phyloP scores from a whole-genome alignment of 1,140 invertebrate genomes.

The honey bee (Apis mellifera) region Amel_HAv3.1 CM009931.2:9506001-9506500 shows the following conservation, averaged over 20 bases:
- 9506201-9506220: slow-evolving; percentile 60
- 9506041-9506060: background rate
- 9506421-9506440: slow-evolving; percentile 37
- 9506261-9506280: slow-evolving; percentile 52
- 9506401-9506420: slow-evolving; percentile 42
- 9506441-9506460: slow-evolving; percentile 53
- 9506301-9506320: slow-evolving; percentile 19
- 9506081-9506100: background rate
- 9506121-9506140: slow-evolving; percentile 52
- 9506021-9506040: background rate
- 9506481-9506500: background rate
- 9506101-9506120: slow-evolving; percentile 23
- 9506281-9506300: background rate
- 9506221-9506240: slow-evolving; percentile 47
- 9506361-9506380: slow-evolving; percentile 57
- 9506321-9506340: slow-evolving; percentile 34
- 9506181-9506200: slow-evolving; percentile 60
- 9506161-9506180: slow-evolving; percentile 26
- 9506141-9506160: slow-evolving; percentile 61
- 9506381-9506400: too few species aligned
- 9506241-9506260: slow-evolving; percentile 22
- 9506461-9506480: slow-evolving; percentile 8
- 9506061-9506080: slow-evolving; percentile 40
- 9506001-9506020: background rate
- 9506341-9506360: slow-evolving; percentile 55